Evolutionary conservation across 2,888 invertebrate species (phyloP).

Genomic region (Chloromyia formosa): DNA sequence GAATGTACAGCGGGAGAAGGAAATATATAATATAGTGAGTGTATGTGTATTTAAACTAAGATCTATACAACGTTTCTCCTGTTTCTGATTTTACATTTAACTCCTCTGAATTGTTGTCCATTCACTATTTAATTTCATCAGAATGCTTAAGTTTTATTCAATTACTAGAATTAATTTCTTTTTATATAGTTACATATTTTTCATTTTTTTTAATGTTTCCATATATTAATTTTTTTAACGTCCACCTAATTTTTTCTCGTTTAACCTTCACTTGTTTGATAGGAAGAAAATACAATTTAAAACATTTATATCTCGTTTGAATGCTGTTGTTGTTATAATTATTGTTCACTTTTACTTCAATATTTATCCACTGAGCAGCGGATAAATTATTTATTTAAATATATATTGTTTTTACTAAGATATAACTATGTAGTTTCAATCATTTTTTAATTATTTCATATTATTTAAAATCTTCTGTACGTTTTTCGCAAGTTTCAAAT

Average conservation of each 20-base stretch:
- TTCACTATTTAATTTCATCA: no score
- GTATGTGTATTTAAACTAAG: no score
- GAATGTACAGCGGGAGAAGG: no score
- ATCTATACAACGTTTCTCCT: no score
- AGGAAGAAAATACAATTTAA: conserved; percentile 45
- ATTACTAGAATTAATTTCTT: not conserved
- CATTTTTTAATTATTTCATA: conserved; percentile 21
- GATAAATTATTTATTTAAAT: conserved; percentile 27
- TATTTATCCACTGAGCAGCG: conserved; percentile 5
- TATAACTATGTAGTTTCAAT: no score
- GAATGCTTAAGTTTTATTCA: no score
- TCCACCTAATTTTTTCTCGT: conserved; percentile 8
- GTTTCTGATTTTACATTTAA: no score
- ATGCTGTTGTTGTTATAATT: conserved; percentile 3
- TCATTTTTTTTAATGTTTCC: conserved; percentile 4
- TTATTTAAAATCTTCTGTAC: no score
- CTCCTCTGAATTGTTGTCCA: no score
- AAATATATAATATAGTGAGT: no score
- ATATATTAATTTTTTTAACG: conserved; percentile 12
- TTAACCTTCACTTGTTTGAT: conserved; percentile 27
- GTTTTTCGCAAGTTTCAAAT: conserved; percentile 29
- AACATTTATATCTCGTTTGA: conserved; percentile 40
- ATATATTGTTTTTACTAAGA: conserved; percentile 14
- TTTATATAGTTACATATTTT: conserved; percentile 5
- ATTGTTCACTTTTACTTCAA: conserved; percentile 24